Evolutionary conservation across 1,140 invertebrate species (phyloP), one percentile per base, ranked within the genome.

Genomic region (Drosophila sp.): DNA sequence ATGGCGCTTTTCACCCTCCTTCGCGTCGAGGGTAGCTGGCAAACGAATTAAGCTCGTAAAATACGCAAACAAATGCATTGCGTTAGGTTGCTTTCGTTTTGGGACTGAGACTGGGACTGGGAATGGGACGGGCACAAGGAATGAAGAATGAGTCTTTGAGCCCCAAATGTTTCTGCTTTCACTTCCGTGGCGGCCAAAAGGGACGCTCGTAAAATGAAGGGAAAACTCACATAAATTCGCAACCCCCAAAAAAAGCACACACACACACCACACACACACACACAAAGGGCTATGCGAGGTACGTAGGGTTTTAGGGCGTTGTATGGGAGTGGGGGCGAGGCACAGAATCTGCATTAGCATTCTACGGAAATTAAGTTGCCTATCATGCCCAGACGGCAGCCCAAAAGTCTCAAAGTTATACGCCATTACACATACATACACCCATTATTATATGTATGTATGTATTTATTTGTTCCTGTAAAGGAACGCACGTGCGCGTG

Each of bases 41-140:
- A 66, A 71, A 89, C 80, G 80, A 89, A 89, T 89, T 89, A 89
- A 89, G 80, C 41, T 90, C 80, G 85, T 89, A 80, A 89, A 82
- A 89, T 68, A 56, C 58, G 33, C 79, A 75, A 76, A 70, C 60
- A 76, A 82, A 69, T 63, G 64, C 74, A 74, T 71, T 66, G 62
- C 63, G 66, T 62, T 32, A 50, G 32, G 69, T 50, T 66, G 68
- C 70, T 69, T 62, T 62, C 79, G 65, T 55, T 72, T 81, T 74
- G 70, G 82, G 79, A 72, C 61, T 66, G 69, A 62, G 66, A 73
- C 67, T 76, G 70, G 7, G 35, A 11, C 35, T 8, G 8, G 8
- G 8, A 38, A 8, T 8, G 35, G 35, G 8, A 38, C 10, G 2
- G 35, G 35, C 8, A 38, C 8, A 7, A 33, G 35, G 33, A 5